Percentiles rank a stretch among this genome's conserved stretches.
These are phyloP conservation scores for Deroptyus accipitrinus DNA, from an alignment of 2,113 vertebrate genomes.

Conservation along the genomic window DNA sequence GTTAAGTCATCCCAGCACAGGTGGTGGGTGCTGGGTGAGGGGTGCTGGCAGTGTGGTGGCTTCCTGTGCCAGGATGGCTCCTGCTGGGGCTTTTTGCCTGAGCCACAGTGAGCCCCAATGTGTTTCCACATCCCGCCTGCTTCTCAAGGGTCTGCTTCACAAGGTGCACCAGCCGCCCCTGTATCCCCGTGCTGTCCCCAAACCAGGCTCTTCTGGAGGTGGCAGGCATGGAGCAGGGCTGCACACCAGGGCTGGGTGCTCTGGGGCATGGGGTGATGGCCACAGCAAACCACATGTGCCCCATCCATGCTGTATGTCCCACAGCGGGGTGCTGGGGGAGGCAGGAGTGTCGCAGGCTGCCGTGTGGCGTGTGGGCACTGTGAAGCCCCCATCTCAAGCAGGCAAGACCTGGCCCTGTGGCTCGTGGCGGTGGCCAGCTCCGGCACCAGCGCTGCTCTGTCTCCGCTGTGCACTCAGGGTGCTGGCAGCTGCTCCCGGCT, in stretches of 20 bases:
- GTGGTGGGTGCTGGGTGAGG: not conserved
- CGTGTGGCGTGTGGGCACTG: not conserved
- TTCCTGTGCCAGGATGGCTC: not conserved
- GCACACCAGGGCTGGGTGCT: not conserved
- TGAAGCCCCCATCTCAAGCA: not conserved
- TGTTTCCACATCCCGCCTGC: not conserved
- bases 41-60: not conserved
- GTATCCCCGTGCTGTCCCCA: not conserved
- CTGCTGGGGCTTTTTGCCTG: not conserved
- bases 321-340: not conserved
- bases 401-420: not conserved
- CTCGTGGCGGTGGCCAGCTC: rapidly evolving
- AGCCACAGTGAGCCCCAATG: not conserved
- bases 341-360: not conserved
- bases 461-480: not conserved
- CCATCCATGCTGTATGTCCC: not conserved
- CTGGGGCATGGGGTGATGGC: not conserved
- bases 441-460: not conserved
- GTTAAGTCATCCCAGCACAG: not conserved
- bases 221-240: not conserved
- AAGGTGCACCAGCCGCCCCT: not conserved
- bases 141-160: not conserved
- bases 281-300: not conserved
- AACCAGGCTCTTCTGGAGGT: not conserved
- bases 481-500: not conserved